Conservation (phyloP, 2,888 invertebrate species). For the Lymantria dispar region DNA sequence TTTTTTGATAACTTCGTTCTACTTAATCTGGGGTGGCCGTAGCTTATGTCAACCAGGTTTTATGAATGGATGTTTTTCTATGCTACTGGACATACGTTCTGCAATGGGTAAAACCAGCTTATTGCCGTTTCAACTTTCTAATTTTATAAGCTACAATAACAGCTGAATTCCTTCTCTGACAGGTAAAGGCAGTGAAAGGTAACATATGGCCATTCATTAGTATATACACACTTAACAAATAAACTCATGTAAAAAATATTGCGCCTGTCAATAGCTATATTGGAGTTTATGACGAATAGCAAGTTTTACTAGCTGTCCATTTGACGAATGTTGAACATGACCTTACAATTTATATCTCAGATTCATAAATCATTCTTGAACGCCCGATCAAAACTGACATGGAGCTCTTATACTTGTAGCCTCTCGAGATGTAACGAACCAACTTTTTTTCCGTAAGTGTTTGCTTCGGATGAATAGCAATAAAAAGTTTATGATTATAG, state of each 20-base stretch:
- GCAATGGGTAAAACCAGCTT: too few species aligned
- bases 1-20: too few species aligned
- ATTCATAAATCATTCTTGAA: constrained; percentile 70
- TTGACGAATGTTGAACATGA: constrained; percentile 71
- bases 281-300: constrained; percentile 60
- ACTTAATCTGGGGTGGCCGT: too few species aligned
- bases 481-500: constrained; percentile 79
- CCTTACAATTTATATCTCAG: constrained; percentile 67
- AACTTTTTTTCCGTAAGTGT: constrained; percentile 60
- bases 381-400: constrained; percentile 71
- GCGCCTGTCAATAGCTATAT: constrained; percentile 57
- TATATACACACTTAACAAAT: constrained; percentile 22
- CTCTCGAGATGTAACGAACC: constrained; percentile 54
- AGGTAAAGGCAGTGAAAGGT: background rate
- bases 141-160: too few species aligned
- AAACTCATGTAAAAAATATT: constrained; percentile 40
- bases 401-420: constrained; percentile 60
- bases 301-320: constrained; percentile 63
- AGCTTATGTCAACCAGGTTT: too few species aligned
- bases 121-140: too few species aligned
- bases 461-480: constrained; percentile 67
- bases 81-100: too few species aligned
- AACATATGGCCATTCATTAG: constrained; percentile 13
- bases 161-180: background rate
- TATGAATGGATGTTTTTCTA: too few species aligned